phyloP scores from a whole-genome alignment of 1,140 invertebrate species.

The Leucophenga varia region DNA sequence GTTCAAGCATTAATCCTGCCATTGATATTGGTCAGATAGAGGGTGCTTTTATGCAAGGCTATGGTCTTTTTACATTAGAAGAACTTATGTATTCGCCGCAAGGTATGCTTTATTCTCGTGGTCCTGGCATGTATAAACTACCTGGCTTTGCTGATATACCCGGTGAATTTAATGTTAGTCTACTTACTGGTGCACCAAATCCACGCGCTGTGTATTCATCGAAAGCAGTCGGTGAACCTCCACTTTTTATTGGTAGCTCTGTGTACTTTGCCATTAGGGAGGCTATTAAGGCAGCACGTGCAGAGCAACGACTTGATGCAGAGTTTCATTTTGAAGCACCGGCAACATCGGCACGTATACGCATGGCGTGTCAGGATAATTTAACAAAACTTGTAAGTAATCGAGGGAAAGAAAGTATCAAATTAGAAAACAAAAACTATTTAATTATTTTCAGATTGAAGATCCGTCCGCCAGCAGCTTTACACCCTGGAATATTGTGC shows the following conservation, averaged over 20 bases:
- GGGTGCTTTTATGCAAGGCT: conserved; percentile 91
- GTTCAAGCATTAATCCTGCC: conserved; percentile 88
- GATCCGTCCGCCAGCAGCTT: conserved; percentile 58
- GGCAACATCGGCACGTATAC: conserved; percentile 83
- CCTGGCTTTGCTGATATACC: conserved; percentile 90
- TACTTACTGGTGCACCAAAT: conserved; percentile 85
- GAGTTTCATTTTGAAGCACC: conserved; percentile 81
- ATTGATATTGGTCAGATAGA: conserved; percentile 97
- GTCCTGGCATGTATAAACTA: conserved; percentile 92
- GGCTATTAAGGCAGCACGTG: conserved; percentile 77
- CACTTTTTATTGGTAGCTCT: conserved; percentile 83
- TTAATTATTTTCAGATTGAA: conserved; percentile 56
- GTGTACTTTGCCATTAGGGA: conserved; percentile 90
- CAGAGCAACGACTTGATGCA: conserved; percentile 64
- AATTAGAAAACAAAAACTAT: not conserved
- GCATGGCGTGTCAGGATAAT: conserved; percentile 85
- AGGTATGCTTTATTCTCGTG: conserved; percentile 78
- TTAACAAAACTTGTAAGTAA: conserved; percentile 73
- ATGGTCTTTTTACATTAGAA: conserved; percentile 89
- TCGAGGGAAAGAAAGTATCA: not conserved
- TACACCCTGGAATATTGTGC: conserved; percentile 65
- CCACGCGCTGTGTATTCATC: conserved; percentile 90
- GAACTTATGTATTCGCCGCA: conserved; percentile 83
- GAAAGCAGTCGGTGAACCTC: conserved; percentile 95
- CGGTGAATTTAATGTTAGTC: conserved; percentile 86